Evolutionary conservation across 2,113 vertebrate species (phyloP).

Genomic region (Notechis scutatus): DNA sequence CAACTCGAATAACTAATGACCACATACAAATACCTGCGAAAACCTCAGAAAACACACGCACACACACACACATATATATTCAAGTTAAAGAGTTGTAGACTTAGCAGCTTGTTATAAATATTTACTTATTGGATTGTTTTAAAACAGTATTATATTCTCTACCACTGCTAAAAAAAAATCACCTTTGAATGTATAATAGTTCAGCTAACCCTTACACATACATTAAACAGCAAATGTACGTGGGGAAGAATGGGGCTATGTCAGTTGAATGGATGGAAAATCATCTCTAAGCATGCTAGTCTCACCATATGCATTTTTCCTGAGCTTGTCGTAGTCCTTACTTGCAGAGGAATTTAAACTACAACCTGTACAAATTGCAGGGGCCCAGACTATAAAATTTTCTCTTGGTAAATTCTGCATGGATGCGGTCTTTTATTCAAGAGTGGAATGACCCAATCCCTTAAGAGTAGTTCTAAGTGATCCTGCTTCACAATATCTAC

Average conservation of each 20-base stretch:
- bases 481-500: not conserved
- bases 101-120: slow-evolving; percentile 1
- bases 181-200: not conserved
- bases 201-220: not conserved
- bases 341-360: not conserved
- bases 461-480: not conserved
- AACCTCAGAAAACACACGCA: no score
- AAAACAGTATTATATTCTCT: slow-evolving; percentile 40
- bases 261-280: not conserved
- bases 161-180: not conserved
- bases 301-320: not conserved
- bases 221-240: not conserved
- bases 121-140: slow-evolving; percentile 12
- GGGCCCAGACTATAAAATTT: not conserved
- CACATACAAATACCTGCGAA: no score
- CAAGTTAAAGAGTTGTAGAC: slow-evolving; percentile 1
- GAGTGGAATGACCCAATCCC: not conserved
- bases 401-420: not conserved
- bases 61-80: not conserved
- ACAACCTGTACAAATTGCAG: not conserved
- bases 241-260: not conserved
- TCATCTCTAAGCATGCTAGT: not conserved
- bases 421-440: not conserved
- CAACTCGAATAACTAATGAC: no score
- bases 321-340: not conserved